A percentile compares a stretch with the other conserved stretches of the same genome.
Conservation (phyloP, 2,797 vertebrate species). For the Nannoperca australis region DNA sequence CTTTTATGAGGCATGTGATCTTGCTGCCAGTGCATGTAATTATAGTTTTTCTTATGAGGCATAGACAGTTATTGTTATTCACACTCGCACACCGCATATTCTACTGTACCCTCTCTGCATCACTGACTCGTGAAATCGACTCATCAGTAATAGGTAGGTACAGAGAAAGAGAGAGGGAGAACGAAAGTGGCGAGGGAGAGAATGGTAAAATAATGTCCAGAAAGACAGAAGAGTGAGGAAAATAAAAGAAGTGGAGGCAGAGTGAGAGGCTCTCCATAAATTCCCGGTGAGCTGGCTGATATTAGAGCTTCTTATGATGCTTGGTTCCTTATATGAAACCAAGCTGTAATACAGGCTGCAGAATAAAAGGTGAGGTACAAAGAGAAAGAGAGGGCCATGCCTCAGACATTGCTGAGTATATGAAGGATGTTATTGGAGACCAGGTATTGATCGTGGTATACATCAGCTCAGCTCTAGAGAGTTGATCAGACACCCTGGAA, state of each 20-base stretch:
- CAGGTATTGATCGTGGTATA: slow-evolving; percentile 66
- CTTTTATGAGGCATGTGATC: slow-evolving; percentile 68
- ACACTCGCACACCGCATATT: slow-evolving; percentile 71
- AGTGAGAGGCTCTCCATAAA: slow-evolving; percentile 38
- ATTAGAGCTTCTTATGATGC: slow-evolving; percentile 59
- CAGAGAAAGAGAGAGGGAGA: slow-evolving; percentile 54
- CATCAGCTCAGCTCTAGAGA: slow-evolving; percentile 68
- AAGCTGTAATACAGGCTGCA: slow-evolving; percentile 46
- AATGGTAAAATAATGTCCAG: slow-evolving; percentile 55
- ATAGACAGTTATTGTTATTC: slow-evolving; percentile 79
- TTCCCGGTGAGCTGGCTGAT: slow-evolving; percentile 54
- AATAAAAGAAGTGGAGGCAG: slow-evolving; percentile 46
- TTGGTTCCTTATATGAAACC: slow-evolving; percentile 44
- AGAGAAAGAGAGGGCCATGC: slow-evolving; percentile 36
- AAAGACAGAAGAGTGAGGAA: slow-evolving; percentile 39
- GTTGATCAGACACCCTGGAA: slow-evolving; percentile 68
- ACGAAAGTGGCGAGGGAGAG: slow-evolving; percentile 29
- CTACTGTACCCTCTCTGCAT: slow-evolving; percentile 79
- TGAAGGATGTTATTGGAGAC: slow-evolving; percentile 62
- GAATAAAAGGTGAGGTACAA: slow-evolving; percentile 48
- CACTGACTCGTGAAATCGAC: slow-evolving; percentile 84
- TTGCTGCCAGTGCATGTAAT: slow-evolving; percentile 63
- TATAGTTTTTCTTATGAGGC: slow-evolving; percentile 73
- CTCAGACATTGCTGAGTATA: slow-evolving; percentile 55
- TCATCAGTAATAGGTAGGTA: slow-evolving; percentile 79